Percentiles rank a stretch among this genome's conserved stretches.
phyloP scores from a whole-genome alignment of 2,797 vertebrate species.

The Hippocampus kuda region DNA sequence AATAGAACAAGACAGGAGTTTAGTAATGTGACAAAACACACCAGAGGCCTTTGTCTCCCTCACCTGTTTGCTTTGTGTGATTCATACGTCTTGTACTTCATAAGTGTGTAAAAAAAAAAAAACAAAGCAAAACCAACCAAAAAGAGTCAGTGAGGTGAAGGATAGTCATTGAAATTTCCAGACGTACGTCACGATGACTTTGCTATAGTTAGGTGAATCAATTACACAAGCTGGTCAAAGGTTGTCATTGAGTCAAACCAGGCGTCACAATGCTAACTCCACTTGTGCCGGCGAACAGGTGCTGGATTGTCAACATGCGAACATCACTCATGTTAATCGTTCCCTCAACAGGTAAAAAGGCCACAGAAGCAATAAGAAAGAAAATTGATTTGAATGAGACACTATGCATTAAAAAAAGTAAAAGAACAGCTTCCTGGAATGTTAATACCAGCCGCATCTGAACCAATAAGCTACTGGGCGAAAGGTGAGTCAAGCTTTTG shows the following conservation, averaged over 20 bases:
- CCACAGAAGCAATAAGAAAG: background rate
- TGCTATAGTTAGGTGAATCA: constrained; percentile 19
- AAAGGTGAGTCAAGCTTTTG: background rate
- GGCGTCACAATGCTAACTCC: background rate
- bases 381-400: background rate
- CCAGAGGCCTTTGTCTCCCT: constrained; percentile 10
- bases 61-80: constrained; percentile 14
- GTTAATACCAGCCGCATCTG: background rate
- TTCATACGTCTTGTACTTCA: constrained; percentile 8
- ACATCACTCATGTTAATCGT: background rate
- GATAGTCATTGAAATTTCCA: background rate
- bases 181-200: background rate
- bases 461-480: background rate
- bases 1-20: background rate
- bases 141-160: background rate
- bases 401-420: too few relatives aligned
- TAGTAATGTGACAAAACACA: background rate
- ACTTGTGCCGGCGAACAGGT: too few relatives aligned
- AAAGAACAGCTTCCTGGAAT: too few relatives aligned
- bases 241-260: constrained; percentile 7
- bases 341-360: background rate
- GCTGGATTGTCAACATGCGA: background rate
- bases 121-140: too few relatives aligned
- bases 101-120: background rate
- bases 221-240: constrained; percentile 5